These are phyloP conservation scores for Geodia barretti DNA, from an alignment of 37 sponge, comb jelly and placozoan genomes.

Conservation along the genomic window DNA sequence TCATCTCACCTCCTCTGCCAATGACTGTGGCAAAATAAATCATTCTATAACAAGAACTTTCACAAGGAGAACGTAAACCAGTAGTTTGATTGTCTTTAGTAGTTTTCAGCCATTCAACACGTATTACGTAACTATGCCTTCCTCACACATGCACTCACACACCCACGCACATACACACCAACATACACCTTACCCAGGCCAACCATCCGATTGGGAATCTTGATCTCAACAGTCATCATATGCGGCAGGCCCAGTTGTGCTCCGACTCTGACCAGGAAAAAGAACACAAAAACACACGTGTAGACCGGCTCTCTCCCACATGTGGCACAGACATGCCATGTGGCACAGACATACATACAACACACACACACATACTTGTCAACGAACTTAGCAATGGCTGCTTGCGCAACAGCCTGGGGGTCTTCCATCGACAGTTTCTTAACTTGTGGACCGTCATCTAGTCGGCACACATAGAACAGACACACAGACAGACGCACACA, in stretches of 20 bases:
- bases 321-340: not conserved
- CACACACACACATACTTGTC: conserved; percentile 9
- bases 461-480: too few species aligned
- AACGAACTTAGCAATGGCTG: conserved; percentile 76
- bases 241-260: conserved; percentile 66
- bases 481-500: too few species aligned
- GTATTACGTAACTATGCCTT: not conserved
- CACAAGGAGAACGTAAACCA: too few species aligned
- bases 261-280: conserved; percentile 39
- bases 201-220: conserved; percentile 81
- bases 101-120: not conserved
- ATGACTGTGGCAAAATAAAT: conserved; percentile 83
- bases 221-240: conserved; percentile 76
- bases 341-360: not conserved
- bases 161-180: too few species aligned
- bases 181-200: conserved; percentile 89
- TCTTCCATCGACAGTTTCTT: conserved; percentile 54
- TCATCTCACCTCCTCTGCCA: conserved; percentile 91
- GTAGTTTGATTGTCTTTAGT: too few species aligned
- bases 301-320: not conserved
- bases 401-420: conserved; percentile 70
- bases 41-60: too few species aligned
- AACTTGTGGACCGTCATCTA: conserved; percentile 42
- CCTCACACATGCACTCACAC: not conserved
- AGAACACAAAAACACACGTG: not conserved